Conservation (phyloP, 2,113 vertebrate species). For the Rhabdomys dilectus region DNA sequence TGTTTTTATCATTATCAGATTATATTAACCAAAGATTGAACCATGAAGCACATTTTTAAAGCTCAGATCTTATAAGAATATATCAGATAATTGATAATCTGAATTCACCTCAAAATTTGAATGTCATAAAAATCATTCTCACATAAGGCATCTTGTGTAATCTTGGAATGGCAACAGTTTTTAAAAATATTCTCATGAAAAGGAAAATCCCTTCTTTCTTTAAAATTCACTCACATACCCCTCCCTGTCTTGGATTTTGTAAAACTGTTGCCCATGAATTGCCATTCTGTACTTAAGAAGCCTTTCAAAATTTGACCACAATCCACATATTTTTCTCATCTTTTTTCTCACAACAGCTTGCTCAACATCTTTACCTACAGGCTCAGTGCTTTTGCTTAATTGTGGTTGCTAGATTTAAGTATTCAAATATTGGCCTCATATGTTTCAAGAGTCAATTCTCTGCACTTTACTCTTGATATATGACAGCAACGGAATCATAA, state of each 20-base stretch:
- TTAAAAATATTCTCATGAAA: not conserved
- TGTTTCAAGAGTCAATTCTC: not conserved
- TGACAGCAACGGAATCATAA: not conserved
- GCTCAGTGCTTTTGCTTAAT: not conserved
- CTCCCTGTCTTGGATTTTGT: not conserved
- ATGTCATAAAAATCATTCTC: not conserved
- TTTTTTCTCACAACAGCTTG: not conserved
- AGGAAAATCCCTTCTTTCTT: not conserved
- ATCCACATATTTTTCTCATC: not conserved
- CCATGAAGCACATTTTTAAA: not conserved
- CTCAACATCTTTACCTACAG: not conserved
- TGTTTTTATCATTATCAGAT: not conserved
- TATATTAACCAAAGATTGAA: not conserved
- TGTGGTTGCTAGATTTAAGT: not conserved
- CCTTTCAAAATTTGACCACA: not conserved
- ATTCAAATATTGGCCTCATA: no score
- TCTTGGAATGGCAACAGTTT: not conserved
- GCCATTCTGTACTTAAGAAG: not conserved
- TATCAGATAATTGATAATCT: not conserved
- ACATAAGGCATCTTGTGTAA: not conserved
- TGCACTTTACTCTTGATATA: not conserved
- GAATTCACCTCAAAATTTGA: not conserved
- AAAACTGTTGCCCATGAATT: not conserved
- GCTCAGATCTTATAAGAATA: not conserved
- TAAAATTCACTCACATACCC: not conserved